Conservation (phyloP, 1,140 invertebrate species). For the Brachionus angularis region DNA sequence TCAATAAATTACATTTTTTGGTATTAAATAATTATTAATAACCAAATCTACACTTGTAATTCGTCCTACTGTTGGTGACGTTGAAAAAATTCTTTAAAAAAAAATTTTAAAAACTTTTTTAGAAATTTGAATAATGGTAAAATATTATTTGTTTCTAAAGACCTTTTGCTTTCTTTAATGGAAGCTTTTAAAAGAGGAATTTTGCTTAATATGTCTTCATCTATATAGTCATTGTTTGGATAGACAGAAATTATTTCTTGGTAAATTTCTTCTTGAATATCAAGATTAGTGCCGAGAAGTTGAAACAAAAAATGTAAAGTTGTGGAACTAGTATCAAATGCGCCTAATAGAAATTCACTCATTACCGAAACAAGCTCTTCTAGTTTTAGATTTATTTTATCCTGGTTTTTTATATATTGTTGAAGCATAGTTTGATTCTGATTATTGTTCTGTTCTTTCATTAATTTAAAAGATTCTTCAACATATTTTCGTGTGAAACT, state of each 20-base stretch:
- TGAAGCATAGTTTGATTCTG: constrained; percentile 15
- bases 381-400: constrained; percentile 4
- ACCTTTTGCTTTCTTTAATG: neutral
- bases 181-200: constrained; percentile 17
- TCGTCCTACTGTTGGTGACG: neutral
- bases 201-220: constrained; percentile 28
- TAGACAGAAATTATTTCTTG: constrained; percentile 6
- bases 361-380: constrained; percentile 25
- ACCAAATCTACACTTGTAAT: neutral
- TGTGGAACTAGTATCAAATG: constrained; percentile 28
- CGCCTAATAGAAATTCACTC: constrained; percentile 26
- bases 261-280: constrained; percentile 30
- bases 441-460: neutral
- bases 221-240: neutral
- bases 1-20: constrained; percentile 38
- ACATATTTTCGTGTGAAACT: constrained; percentile 38
- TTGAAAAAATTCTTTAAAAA: neutral
- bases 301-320: constrained; percentile 26
- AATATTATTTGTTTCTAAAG: too few relatives aligned
- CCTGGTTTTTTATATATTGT: neutral
- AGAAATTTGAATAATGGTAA: too few relatives aligned
- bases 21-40: constrained; percentile 29
- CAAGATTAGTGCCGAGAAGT: neutral
- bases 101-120: too few relatives aligned
- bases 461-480: neutral